Evolutionary conservation across 2,797 vertebrate species (phyloP).

Genomic region (Rhynchotus rufescens): DNA sequence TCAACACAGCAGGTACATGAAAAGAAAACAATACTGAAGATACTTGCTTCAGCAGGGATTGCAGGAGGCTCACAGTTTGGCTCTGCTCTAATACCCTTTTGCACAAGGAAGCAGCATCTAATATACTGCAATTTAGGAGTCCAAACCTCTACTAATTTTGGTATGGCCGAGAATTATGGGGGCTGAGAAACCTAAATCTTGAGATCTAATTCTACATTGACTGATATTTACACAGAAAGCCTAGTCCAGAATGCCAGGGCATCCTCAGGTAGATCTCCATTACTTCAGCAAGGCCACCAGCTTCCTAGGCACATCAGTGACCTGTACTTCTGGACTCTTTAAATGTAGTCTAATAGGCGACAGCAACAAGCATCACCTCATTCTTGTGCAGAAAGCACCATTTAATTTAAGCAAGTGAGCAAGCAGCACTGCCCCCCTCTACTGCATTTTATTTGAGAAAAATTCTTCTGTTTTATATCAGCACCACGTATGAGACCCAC

Average conservation of each 20-base stretch:
- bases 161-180: neutral
- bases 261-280: neutral
- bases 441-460: neutral
- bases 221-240: neutral
- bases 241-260: neutral
- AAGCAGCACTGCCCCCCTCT: neutral
- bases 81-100: slow-evolving; percentile 4
- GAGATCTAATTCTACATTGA: neutral
- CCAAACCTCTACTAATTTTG: neutral
- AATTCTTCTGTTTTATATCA: neutral
- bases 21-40: neutral
- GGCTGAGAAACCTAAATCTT: neutral
- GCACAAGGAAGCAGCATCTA: neutral
- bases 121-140: neutral
- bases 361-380: neutral
- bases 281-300: neutral
- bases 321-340: neutral
- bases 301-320: neutral
- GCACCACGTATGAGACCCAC: neutral
- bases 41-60: neutral
- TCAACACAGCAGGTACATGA: neutral
- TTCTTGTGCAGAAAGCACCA: neutral
- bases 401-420: neutral
- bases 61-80: neutral
- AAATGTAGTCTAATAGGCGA: neutral